Base-by-base conservation (phyloP, 2,888 invertebrate species). In the Hypselothyrea guttata region DNA sequence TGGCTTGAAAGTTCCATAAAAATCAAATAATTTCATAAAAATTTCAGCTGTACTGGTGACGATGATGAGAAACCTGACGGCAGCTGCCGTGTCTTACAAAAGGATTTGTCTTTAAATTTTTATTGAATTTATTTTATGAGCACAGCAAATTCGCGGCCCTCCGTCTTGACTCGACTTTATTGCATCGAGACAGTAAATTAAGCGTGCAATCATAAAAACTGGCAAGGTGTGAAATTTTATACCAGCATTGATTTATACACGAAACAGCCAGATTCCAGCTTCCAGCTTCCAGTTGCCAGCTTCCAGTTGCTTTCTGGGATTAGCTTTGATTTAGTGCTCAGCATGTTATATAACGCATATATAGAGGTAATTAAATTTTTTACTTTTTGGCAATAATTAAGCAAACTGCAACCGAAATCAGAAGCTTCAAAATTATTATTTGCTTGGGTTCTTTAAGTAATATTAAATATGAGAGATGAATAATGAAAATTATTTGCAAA, bases 201-300 rank as follows among this genome's bases (percentile, higher is more conserved):
- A 81, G 77, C 71, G 81, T 84, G 46, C 58, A 81, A 74, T 69
- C 86, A 67, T 81, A 84, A 81, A 81, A 81, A 51, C 75, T 64
- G 83, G 82, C 86, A 81, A 86, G 81, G 81, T 81, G 86, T 86
- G 86, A 81, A 81, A 81, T 81, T 81, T 81, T 74, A 86, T 81
- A 84, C 84, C 73, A 72, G 57, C 73, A 63, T 60, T 78, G 78
- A 78, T 78, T 78, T 78, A 78, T 78, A 77, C 75, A 15, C 40
- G 48, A 53, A n/a, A 63, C 69, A 67, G 61, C 77, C 52, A 15
- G 35, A 41, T 47, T 31, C 48, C 38, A 31, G 16, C n/a, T 9
- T 15, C n/a, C 16, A n/a, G 38, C n/a, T 9, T 16, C 15, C 7
- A 46, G 59, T 58, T 38, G n/a, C n/a, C 57, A 51, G 57, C 53